These are phyloP conservation scores for Prinia subflava DNA, from an alignment of 2,113 vertebrate genomes.

Conservation along the genomic window DNA sequence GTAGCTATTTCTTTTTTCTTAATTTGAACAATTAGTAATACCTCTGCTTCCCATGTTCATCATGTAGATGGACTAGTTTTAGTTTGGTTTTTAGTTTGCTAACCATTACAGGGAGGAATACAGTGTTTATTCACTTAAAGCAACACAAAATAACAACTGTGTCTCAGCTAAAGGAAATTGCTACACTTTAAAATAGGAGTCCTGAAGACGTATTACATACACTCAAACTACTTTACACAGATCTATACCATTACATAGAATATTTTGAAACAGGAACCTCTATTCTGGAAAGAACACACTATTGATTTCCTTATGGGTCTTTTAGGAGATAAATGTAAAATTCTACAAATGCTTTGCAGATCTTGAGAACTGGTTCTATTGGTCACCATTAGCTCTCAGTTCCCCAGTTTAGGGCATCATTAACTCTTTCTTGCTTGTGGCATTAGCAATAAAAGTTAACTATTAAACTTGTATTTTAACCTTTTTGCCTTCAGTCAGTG, in stretches of 20 bases:
- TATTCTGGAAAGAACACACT: not conserved
- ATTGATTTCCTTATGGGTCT: not conserved
- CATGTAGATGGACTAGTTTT: not conserved
- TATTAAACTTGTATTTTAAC: conserved; percentile 68
- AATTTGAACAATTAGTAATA: not conserved
- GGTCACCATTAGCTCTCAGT: not conserved
- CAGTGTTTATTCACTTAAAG: not conserved
- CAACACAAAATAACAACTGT: not conserved
- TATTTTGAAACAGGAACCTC: not conserved
- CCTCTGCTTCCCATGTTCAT: not conserved
- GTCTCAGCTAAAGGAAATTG: not conserved
- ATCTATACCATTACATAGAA: not conserved
- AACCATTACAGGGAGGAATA: not conserved
- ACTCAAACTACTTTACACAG: not conserved
- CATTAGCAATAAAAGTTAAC: conserved; percentile 74
- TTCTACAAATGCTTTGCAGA: not conserved
- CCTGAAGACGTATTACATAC: not conserved
- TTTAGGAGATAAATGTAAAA: not conserved
- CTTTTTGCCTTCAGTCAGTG: conserved; percentile 33
- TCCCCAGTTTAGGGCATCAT: not conserved
- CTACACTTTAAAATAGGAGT: not conserved
- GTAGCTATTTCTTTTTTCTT: not conserved
- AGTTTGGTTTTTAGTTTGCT: not conserved
- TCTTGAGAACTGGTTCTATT: not conserved
- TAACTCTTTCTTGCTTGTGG: conserved; percentile 39